Evolutionary conservation across 1,140 invertebrate species (phyloP).

Genomic region (Pygmarrhopalites habei): DNA sequence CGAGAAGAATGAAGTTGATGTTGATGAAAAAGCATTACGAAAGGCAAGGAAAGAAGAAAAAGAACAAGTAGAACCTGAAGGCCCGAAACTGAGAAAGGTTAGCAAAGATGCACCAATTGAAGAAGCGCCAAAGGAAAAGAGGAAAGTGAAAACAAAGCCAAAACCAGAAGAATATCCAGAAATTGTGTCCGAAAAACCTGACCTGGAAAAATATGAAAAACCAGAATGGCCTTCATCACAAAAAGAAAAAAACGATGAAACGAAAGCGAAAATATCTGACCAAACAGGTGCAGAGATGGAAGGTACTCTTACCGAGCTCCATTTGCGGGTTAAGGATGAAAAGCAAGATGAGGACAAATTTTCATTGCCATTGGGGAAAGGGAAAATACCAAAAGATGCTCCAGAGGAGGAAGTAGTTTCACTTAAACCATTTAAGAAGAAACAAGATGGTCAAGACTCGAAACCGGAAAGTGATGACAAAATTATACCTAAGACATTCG

Average conservation of each 20-base stretch:
- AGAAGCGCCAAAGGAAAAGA: background rate
- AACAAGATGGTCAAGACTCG: background rate
- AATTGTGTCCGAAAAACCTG: background rate
- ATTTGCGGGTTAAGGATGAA: too few species aligned
- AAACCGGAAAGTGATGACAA: background rate
- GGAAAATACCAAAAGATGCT: background rate
- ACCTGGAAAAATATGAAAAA: constrained; percentile 5
- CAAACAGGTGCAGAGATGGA: too few species aligned
- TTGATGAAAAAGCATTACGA: background rate
- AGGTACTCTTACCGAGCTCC: too few species aligned
- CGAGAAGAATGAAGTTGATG: background rate
- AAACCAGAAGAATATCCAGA: background rate
- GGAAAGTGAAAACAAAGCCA: background rate
- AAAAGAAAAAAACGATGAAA: background rate
- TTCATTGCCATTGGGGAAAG: background rate
- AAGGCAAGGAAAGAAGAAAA: too few species aligned
- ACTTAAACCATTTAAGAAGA: background rate
- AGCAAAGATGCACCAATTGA: background rate
- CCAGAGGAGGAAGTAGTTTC: background rate
- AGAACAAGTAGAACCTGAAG: background rate
- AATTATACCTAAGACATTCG: background rate
- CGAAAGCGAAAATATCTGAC: too few species aligned
- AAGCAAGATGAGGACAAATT: background rate
- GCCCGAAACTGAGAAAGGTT: background rate
- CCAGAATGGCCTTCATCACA: background rate